Conservation (phyloP, 2,113 vertebrate genomes). For the human region DNA sequence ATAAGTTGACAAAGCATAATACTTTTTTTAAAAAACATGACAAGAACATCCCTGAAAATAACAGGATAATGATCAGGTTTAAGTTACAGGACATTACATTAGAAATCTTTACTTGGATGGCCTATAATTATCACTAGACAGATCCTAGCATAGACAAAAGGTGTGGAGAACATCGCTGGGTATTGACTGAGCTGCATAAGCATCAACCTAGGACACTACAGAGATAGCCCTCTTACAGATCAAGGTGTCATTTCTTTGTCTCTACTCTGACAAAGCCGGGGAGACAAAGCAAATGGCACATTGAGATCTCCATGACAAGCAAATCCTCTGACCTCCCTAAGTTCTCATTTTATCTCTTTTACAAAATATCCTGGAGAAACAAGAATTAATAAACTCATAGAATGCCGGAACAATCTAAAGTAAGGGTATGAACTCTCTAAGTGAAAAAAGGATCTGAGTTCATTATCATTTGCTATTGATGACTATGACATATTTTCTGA, state of each 20-base stretch:
- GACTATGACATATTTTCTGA: neutral
- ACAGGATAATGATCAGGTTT: neutral
- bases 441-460: neutral
- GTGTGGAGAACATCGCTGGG: neutral
- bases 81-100: neutral
- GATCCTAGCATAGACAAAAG: neutral
- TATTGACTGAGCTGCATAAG: neutral
- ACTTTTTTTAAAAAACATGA: neutral
- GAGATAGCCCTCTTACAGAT: neutral
- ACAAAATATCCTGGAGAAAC: neutral
- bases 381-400: neutral
- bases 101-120: neutral
- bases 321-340: neutral
- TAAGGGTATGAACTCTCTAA: rapidly evolving
- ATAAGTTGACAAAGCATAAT: neutral
- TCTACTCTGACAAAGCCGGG: neutral
- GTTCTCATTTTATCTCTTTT: neutral
- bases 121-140: neutral
- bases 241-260: neutral
- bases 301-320: neutral
- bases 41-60: neutral
- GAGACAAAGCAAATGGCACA: neutral
- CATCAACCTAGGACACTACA: neutral
- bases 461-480: neutral
- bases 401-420: neutral